Conservation (phyloP, 1,140 invertebrate genomes). For the Dufourea novaeangliae region DNA sequence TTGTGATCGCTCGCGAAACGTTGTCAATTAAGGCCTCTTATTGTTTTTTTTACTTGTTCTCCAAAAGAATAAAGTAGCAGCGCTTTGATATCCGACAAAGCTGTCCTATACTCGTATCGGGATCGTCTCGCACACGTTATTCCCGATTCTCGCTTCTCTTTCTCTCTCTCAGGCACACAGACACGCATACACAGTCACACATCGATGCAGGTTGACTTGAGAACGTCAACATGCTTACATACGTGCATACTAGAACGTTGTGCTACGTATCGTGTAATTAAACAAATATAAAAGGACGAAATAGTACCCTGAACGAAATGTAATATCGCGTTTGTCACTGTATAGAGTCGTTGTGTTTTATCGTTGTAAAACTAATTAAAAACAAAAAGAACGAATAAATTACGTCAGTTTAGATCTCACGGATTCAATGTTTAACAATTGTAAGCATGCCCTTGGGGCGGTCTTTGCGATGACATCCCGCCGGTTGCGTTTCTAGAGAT, state of each 20-base stretch:
- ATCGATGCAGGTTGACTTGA: conserved; percentile 26
- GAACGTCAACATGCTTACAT: neutral
- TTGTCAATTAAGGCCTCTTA: conserved; percentile 54
- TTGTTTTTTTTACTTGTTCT: no score
- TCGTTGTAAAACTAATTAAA: conserved; percentile 36
- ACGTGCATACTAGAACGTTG: conserved; percentile 2
- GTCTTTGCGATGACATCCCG: neutral
- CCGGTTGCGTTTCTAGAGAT: neutral
- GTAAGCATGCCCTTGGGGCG: conserved; percentile 20
- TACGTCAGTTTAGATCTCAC: conserved; percentile 49
- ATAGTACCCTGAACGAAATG: conserved; percentile 65
- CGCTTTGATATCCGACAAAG: neutral
- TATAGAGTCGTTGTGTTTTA: conserved; percentile 16
- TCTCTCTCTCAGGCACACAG: neutral
- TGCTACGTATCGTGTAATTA: conserved; percentile 19
- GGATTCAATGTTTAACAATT: conserved; percentile 2
- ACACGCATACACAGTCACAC: neutral
- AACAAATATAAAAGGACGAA: conserved; percentile 18
- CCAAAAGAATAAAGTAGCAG: neutral
- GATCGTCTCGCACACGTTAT: neutral
- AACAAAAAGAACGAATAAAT: conserved; percentile 68
- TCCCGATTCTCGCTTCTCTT: neutral
- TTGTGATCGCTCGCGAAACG: conserved; percentile 45
- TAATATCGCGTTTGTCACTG: conserved; percentile 44
- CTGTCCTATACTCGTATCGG: neutral